These are phyloP conservation scores for Drosophila pseudoobscura DNA, from an alignment of 1,140 invertebrate genomes.

Conservation along the genomic window DNA sequence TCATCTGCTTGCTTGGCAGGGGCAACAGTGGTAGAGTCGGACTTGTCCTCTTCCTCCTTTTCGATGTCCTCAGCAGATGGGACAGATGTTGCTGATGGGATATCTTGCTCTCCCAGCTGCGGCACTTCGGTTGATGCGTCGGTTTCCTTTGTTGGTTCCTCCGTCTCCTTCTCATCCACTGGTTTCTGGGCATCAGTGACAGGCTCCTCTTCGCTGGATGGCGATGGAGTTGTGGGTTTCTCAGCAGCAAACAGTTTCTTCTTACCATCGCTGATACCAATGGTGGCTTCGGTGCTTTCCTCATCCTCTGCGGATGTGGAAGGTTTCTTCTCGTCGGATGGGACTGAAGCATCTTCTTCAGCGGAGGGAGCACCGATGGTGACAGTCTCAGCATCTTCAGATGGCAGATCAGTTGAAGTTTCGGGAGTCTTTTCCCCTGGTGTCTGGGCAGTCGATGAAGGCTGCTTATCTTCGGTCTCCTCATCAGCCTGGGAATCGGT, in stretches of 20 bases:
- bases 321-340: slow-evolving; percentile 35
- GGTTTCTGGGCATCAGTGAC: slow-evolving; percentile 29
- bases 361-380: slow-evolving; percentile 33
- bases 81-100: slow-evolving; percentile 12
- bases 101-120: slow-evolving; percentile 13
- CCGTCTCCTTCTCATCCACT: slow-evolving; percentile 5
- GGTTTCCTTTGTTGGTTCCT: slow-evolving; percentile 20
- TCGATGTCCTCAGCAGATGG: slow-evolving; percentile 35
- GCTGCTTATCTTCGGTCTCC: slow-evolving; percentile 22
- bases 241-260: slow-evolving; percentile 14
- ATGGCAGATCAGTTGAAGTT: slow-evolving; percentile 23
- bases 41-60: slow-evolving; percentile 15
- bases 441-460: slow-evolving; percentile 16
- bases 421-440: slow-evolving; percentile 31
- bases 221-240: slow-evolving; percentile 14
- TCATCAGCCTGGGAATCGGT: slow-evolving; percentile 10
- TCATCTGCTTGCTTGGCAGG: slow-evolving; percentile 32
- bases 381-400: slow-evolving; percentile 21
- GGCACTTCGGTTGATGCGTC: slow-evolving; percentile 21
- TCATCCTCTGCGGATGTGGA: slow-evolving; percentile 32
- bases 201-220: slow-evolving; percentile 20
- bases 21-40: slow-evolving; percentile 3
- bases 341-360: slow-evolving; percentile 10
- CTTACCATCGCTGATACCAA: slow-evolving; percentile 14
- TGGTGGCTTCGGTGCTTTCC: slow-evolving; percentile 28